A percentile compares a stretch with the other conserved stretches of the same genome.
Evolutionary conservation across 2,797 vertebrate species (phyloP).

Genomic region (Pipistrellus pygmaeus): DNA sequence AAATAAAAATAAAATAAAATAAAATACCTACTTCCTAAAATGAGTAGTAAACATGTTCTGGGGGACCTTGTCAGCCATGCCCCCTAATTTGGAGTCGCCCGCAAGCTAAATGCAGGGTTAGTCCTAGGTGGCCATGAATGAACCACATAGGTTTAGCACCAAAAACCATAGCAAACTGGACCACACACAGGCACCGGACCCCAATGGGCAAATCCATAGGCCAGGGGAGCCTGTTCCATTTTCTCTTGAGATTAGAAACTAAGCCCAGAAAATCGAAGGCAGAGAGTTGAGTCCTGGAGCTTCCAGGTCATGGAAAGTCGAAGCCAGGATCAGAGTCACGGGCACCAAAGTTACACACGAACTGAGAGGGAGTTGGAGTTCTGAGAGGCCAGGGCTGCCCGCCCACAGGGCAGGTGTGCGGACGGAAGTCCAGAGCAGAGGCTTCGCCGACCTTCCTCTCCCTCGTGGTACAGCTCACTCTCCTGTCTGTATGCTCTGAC

Average conservation of each 20-base stretch:
- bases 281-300: background rate
- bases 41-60: accelerated
- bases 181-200: background rate
- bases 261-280: background rate
- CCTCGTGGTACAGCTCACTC: accelerated
- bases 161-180: background rate
- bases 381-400: background rate
- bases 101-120: background rate
- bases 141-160: accelerated
- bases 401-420: background rate
- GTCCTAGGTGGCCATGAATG: background rate
- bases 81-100: background rate
- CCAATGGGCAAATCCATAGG: background rate
- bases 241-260: background rate
- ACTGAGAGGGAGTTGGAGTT: accelerated
- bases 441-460: background rate
- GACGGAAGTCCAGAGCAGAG: background rate
- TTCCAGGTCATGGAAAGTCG: background rate
- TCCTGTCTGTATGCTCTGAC: background rate
- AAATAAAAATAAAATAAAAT: background rate
- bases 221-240: background rate
- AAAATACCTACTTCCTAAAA: background rate
- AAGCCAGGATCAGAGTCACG: background rate
- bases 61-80: background rate
- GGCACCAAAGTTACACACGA: accelerated